These are phyloP conservation scores for Eleutherodactylus coqui DNA, from an alignment of 2,797 vertebrate species.

Conservation along the genomic window DNA sequence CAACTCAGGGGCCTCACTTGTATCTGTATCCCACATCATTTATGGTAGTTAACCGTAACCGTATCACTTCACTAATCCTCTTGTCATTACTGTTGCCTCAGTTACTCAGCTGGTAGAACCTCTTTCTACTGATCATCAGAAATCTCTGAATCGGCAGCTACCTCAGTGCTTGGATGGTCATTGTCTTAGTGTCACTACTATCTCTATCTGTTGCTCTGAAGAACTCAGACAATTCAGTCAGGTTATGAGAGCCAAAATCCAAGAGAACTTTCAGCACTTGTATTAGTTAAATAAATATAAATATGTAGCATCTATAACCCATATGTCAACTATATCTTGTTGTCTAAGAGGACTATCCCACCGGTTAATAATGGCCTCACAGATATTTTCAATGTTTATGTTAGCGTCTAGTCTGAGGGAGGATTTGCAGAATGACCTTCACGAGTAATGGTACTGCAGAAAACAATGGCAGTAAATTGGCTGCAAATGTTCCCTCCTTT, in stretches of 20 bases:
- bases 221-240: neutral
- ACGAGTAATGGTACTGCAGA: neutral
- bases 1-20: constrained; percentile 13
- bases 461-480: too few relatives aligned
- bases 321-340: too few relatives aligned
- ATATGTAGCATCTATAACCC: too few relatives aligned
- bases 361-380: constrained; percentile 40
- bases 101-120: neutral
- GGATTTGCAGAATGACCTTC: constrained; percentile 53
- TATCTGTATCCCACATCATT: constrained; percentile 13
- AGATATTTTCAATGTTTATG: constrained; percentile 49
- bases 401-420: constrained; percentile 33
- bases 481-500: too few relatives aligned
- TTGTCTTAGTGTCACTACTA: neutral
- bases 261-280: too few relatives aligned
- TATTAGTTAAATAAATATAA: too few relatives aligned
- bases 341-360: constrained; percentile 47
- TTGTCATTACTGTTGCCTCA: neutral
- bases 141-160: neutral
- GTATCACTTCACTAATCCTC: constrained; percentile 33
- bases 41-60: constrained; percentile 30
- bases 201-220: neutral
- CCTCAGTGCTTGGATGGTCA: neutral
- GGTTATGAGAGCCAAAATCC: too few relatives aligned
- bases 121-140: neutral